Percentiles rank a stretch among this genome's conserved stretches.
These are phyloP conservation scores for Himantopus leucocephalus DNA, from an alignment of 2,113 vertebrate species.

Conservation along the genomic window DNA sequence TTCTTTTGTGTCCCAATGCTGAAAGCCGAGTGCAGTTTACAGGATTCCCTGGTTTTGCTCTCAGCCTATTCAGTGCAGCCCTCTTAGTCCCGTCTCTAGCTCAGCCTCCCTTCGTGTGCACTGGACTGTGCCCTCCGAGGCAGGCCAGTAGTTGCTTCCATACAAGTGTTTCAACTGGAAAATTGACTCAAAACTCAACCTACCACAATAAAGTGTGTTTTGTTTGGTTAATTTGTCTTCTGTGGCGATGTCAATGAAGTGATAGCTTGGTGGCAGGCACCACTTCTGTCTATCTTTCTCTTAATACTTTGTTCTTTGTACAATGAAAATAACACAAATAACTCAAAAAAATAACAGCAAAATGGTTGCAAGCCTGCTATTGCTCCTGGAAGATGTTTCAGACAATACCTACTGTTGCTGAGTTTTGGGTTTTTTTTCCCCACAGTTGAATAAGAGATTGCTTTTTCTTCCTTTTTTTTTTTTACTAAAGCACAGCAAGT, in stretches of 20 bases:
- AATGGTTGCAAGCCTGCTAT: neutral
- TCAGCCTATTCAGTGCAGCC: neutral
- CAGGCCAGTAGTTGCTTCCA: neutral
- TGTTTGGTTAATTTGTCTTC: neutral
- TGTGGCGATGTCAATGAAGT: neutral
- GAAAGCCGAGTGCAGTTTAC: neutral
- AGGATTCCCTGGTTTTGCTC: neutral
- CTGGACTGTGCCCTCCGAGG: neutral
- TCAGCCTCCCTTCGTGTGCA: neutral
- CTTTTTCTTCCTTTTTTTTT: too few species aligned
- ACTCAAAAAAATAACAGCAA: neutral
- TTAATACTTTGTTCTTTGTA: neutral
- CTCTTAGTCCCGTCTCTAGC: neutral
- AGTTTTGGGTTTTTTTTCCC: neutral
- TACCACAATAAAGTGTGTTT: neutral
- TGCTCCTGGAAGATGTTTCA: neutral
- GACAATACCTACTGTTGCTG: neutral
- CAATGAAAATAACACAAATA: neutral
- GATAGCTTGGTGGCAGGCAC: neutral
- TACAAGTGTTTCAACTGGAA: constrained; percentile 46
- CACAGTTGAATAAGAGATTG: neutral
- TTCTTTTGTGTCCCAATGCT: rapidly evolving
- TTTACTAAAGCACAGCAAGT: neutral
- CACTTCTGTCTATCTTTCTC: neutral
- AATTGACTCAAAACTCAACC: constrained; percentile 30